Percentiles rank a stretch among this genome's conserved stretches.
Evolutionary conservation across 2,888 invertebrate genomes (phyloP).

Genomic region (Acleris emargana): DNA sequence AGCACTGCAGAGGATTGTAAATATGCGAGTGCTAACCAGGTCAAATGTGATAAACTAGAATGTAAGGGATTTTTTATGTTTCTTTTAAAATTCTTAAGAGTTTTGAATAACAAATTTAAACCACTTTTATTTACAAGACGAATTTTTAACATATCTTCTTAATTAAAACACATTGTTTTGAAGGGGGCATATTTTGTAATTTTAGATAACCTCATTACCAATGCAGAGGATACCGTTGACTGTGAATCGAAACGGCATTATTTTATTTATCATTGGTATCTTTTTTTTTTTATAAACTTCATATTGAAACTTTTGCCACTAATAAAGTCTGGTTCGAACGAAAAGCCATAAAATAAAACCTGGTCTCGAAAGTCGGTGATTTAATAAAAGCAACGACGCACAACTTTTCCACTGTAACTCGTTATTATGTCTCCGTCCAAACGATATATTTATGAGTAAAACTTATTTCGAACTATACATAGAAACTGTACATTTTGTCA

Average conservation of each 20-base stretch:
- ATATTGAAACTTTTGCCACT: conserved; percentile 33
- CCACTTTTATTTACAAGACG: conserved; percentile 46
- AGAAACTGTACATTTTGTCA: conserved; percentile 27
- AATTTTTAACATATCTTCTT: conserved; percentile 49
- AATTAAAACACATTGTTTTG: conserved; percentile 40
- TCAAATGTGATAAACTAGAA: conserved; percentile 81
- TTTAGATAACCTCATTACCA: conserved; percentile 48
- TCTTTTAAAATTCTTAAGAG: conserved; percentile 44
- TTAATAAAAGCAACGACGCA: conserved; percentile 59
- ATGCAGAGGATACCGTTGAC: conserved; percentile 51
- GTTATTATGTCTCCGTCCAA: conserved; percentile 75
- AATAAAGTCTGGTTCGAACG: conserved; percentile 24
- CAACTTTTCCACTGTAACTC: conserved; percentile 68
- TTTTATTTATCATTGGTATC: conserved; percentile 45
- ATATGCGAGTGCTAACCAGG: conserved; percentile 76
- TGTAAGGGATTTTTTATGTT: conserved; percentile 61
- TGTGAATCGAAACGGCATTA: conserved; percentile 73
- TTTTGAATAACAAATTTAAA: conserved; percentile 42
- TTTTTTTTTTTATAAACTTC: conserved; percentile 51
- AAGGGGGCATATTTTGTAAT: conserved; percentile 47
- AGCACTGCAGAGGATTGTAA: conserved; percentile 72
- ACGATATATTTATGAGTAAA: conserved; percentile 52
- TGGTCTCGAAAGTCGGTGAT: conserved; percentile 35
- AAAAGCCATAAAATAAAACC: conserved; percentile 22
- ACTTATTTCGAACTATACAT: conserved; percentile 52